These are phyloP conservation scores for Plumapathes pennacea DNA, from an alignment of 92 coral and sea anemone species.

Conservation along the genomic window DNA sequence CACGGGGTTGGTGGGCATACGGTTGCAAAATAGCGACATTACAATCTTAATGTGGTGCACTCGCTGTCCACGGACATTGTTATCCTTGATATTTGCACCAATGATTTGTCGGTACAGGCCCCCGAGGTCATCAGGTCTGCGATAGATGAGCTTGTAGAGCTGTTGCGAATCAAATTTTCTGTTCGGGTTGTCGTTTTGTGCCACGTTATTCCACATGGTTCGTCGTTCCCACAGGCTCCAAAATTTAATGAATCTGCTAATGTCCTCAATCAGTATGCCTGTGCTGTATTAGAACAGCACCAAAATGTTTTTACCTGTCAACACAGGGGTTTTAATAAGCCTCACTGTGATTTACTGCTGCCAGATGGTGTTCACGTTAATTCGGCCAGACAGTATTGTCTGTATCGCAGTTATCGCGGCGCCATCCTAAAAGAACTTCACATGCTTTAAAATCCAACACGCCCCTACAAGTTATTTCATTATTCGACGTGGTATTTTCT, in stretches of 20 bases:
- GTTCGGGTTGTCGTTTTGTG: constrained; percentile 3
- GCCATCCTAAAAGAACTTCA: too few species aligned
- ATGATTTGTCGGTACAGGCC: background rate
- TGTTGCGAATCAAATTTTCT: background rate
- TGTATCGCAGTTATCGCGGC: too few species aligned
- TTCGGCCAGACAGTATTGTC: too few species aligned
- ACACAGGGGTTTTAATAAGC: too few species aligned
- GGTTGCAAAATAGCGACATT: background rate
- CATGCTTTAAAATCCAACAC: too few species aligned
- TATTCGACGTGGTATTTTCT: too few species aligned
- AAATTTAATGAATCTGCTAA: background rate
- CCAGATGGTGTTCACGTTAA: too few species aligned
- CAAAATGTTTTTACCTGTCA: too few species aligned
- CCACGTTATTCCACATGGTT: constrained; percentile 1
- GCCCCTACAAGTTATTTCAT: too few species aligned
- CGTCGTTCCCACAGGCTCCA: background rate
- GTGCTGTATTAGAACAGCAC: too few species aligned
- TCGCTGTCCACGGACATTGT: constrained; percentile 1
- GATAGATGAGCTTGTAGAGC: constrained; percentile 1
- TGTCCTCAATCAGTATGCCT: background rate
- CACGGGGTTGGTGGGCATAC: constrained; percentile 10
- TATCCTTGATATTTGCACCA: constrained; percentile 11
- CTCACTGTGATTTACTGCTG: too few species aligned
- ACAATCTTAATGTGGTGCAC: background rate
- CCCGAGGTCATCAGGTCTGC: constrained; percentile 12